Percentiles rank a stretch among this genome's conserved stretches.
Conservation (phyloP, 2,113 vertebrate species). For the Neolamprologus caudopunctatus region DNA sequence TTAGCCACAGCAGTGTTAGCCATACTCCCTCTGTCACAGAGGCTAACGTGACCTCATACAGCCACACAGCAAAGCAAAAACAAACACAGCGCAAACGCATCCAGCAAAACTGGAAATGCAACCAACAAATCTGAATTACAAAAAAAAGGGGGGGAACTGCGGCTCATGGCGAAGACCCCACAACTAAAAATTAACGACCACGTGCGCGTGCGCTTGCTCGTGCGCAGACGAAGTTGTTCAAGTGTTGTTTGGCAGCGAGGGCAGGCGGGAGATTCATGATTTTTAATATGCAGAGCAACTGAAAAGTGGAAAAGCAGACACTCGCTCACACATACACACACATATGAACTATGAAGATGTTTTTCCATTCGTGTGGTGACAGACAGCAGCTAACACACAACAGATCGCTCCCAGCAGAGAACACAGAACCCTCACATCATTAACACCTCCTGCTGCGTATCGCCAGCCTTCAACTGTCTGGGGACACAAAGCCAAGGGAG, state of each 20-base stretch:
- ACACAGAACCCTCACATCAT: conserved; percentile 61
- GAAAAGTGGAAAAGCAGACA: conserved; percentile 42
- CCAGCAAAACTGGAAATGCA: neutral
- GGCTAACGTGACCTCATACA: neutral
- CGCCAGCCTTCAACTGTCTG: conserved; percentile 18
- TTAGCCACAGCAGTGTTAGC: neutral
- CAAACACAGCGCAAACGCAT: neutral
- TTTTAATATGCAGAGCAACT: conserved; percentile 54
- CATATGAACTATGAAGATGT: conserved; percentile 46
- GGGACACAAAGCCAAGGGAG: conserved; percentile 30
- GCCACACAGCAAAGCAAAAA: neutral
- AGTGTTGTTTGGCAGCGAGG: conserved; percentile 14
- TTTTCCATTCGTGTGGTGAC: conserved; percentile 43
- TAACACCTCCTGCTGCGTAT: conserved; percentile 60
- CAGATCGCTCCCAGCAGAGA: conserved; percentile 57
- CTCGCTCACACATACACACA: neutral
- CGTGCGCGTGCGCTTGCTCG: neutral
- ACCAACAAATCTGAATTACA: neutral
- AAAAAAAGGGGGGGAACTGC: neutral
- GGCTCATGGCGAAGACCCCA: neutral
- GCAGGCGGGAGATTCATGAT: conserved; percentile 38
- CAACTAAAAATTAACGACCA: neutral
- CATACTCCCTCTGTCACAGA: neutral
- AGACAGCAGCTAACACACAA: conserved; percentile 58
- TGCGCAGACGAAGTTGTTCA: conserved; percentile 15